A percentile compares a stretch with the other conserved stretches of the same genome.
Evolutionary conservation across 2,113 vertebrate species (phyloP).

Genomic region (Phycodurus eques): DNA sequence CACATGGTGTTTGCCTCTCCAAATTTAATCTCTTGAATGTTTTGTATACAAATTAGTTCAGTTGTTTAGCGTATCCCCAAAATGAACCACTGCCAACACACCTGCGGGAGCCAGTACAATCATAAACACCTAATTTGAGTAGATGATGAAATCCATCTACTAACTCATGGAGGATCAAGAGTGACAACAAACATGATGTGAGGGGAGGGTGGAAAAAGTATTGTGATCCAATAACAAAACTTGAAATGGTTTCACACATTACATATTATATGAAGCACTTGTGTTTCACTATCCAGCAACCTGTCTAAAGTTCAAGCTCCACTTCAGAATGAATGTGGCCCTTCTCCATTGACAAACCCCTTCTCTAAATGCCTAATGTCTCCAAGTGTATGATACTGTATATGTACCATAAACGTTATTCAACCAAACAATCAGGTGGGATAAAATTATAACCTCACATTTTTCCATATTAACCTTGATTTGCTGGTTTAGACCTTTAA

Average conservation of each 20-base stretch:
- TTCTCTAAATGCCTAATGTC: not conserved
- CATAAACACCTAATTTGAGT: conserved; percentile 64
- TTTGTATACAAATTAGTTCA: conserved; percentile 17
- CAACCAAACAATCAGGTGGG: not conserved
- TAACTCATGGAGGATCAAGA: too few species aligned
- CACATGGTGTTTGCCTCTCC: not conserved
- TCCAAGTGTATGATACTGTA: not conserved
- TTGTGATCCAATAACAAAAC: too few species aligned
- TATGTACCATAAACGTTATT: not conserved
- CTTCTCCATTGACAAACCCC: too few species aligned
- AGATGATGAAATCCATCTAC: conserved; percentile 58
- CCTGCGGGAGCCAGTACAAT: conserved; percentile 17
- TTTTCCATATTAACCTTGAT: not conserved
- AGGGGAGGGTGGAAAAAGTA: too few species aligned
- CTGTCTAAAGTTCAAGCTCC: too few species aligned
- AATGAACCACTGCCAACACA: conserved; percentile 8
- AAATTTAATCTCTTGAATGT: not conserved
- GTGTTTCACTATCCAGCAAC: too few species aligned
- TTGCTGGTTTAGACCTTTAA: not conserved
- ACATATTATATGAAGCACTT: too few species aligned
- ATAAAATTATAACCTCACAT: not conserved
- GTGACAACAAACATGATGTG: too few species aligned
- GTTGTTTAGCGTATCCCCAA: conserved; percentile 15
- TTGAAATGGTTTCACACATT: too few species aligned
- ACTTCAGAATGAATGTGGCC: too few species aligned